Evolutionary conservation across 2,797 vertebrate species (phyloP), one percentile per base, ranked within the genome.

Genomic region (Macropodus opercularis): DNA sequence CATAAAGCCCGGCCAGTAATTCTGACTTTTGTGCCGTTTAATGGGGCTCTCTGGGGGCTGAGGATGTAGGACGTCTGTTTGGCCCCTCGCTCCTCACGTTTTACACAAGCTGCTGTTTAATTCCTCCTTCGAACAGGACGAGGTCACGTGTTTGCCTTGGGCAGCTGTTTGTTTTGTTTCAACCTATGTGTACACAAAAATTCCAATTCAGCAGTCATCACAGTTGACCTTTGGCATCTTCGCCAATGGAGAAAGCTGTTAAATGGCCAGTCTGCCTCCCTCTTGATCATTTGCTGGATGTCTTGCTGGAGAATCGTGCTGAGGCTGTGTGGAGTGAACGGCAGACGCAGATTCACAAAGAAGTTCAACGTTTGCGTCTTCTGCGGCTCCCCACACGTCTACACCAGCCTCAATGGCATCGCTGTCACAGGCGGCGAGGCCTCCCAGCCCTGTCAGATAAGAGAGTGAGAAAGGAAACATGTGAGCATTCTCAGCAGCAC

Each of bases 1-100:
- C 88, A 90, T 96, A 95, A 96, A 88, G 91, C 85, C 44, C 22
- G 86, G 87, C 63, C 84, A 85, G 87, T 90, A 75, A 67, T 71
- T 26, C 90, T 80, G 90, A 92, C 89, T 92, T 90, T 85, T 81
- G 68, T 70, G 18, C 72, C 34, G 31, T 75, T 87, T 85, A 80
- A 81, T 73, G 67, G 75, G 74, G 80, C 77, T 89, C 84, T 71
- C 73, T 80, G 84, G 72, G 66, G 44, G 62, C 14, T 69, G 43
- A 75, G 59, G 87, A 87, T 51, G 41, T 81, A 71, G 77, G 82
- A 89, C 58, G 69, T 66, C 48, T 56, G 56, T 62, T 72, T 75
- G 29, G 62, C 73, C 32, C 46, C 52, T 63, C 41, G 56, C 53
- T 83, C 88, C 86, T 90, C 87, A 85, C 86, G 84, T 90, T 83